Evolutionary conservation across 2,113 vertebrate genomes (phyloP).

Genomic region (Oryzias melastigma): DNA sequence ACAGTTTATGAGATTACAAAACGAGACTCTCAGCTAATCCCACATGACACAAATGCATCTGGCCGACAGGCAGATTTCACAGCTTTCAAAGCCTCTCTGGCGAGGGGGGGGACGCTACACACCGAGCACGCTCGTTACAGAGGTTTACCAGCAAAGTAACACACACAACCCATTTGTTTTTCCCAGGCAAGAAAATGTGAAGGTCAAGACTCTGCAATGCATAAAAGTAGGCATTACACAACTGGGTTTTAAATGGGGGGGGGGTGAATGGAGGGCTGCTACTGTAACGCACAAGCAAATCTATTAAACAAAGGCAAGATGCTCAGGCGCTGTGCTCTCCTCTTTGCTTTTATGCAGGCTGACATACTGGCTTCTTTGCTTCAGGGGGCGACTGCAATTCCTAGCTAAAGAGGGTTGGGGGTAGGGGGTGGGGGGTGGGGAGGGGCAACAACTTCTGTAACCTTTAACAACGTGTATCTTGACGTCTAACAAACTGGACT

Average conservation of each 20-base stretch:
- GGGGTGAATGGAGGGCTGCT: not conserved
- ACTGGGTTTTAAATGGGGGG: constrained; percentile 17
- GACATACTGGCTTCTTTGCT: constrained; percentile 54
- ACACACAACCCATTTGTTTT: constrained; percentile 16
- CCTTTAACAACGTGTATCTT: constrained; percentile 34
- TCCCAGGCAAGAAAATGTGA: constrained; percentile 14
- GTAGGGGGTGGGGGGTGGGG: constrained; percentile 30
- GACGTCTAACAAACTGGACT: constrained; percentile 35
- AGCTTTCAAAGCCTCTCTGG: constrained; percentile 32
- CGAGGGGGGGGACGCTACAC: not conserved
- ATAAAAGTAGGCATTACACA: constrained; percentile 21
- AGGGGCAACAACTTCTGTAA: constrained; percentile 69
- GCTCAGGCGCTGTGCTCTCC: constrained; percentile 7
- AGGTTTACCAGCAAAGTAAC: constrained; percentile 13
- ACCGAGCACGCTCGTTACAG: constrained; percentile 16
- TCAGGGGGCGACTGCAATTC: constrained; percentile 55
- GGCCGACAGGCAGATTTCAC: constrained; percentile 51
- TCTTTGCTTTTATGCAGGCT: constrained; percentile 49
- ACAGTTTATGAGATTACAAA: constrained; percentile 39
- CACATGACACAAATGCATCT: constrained; percentile 43
- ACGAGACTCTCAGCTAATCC: constrained; percentile 39
- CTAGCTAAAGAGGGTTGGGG: constrained; percentile 23
- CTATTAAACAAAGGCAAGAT: not conserved
- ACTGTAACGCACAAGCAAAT: not conserved
- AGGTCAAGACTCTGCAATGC: constrained; percentile 17